phyloP scores from a whole-genome alignment of 2,113 vertebrate species.

The Paedocypris sp. region DNA sequence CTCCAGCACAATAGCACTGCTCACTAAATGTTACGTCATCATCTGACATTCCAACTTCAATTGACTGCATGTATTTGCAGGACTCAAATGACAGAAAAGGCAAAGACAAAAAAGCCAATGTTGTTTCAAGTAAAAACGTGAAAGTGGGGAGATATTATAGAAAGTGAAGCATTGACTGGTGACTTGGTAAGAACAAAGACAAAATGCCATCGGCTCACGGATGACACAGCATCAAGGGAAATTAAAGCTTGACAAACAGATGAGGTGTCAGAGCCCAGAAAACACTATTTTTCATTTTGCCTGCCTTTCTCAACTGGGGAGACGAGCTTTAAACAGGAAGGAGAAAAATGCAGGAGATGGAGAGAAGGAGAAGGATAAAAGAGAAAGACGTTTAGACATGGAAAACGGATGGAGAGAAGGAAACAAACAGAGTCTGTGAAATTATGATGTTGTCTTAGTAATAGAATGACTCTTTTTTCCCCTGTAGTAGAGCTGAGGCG shows the following conservation, averaged over 20 bases:
- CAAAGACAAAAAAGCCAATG: conserved; percentile 1
- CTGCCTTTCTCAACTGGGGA: conserved; percentile 48
- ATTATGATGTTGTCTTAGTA: conserved; percentile 38
- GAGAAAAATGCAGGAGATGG: conserved; percentile 7
- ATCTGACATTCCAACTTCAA: too few relatives aligned
- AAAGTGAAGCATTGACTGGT: conserved; percentile 36
- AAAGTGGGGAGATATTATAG: not conserved
- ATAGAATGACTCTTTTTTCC: conserved; percentile 32
- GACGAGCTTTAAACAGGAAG: conserved; percentile 45
- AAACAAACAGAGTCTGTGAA: conserved; percentile 28
- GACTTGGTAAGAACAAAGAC: conserved; percentile 18
- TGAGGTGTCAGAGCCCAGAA: conserved; percentile 62
- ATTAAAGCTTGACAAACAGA: conserved; percentile 68
- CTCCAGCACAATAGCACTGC: too few relatives aligned
- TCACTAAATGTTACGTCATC: too few relatives aligned
- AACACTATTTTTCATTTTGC: conserved; percentile 65
- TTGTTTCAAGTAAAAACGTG: conserved; percentile 29
- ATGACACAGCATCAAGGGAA: conserved; percentile 56
- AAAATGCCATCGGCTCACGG: conserved; percentile 45
- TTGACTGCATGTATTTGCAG: too few relatives aligned
- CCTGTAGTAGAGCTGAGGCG: conserved; percentile 30
- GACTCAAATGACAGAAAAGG: too few relatives aligned
- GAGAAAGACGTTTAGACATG: too few relatives aligned
- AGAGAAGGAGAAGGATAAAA: not conserved
- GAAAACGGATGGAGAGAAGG: too few relatives aligned